Evolutionary conservation across 2,888 invertebrate species (phyloP), one percentile per base, ranked within the genome.

Genomic region (Melipona beecheii): DNA sequence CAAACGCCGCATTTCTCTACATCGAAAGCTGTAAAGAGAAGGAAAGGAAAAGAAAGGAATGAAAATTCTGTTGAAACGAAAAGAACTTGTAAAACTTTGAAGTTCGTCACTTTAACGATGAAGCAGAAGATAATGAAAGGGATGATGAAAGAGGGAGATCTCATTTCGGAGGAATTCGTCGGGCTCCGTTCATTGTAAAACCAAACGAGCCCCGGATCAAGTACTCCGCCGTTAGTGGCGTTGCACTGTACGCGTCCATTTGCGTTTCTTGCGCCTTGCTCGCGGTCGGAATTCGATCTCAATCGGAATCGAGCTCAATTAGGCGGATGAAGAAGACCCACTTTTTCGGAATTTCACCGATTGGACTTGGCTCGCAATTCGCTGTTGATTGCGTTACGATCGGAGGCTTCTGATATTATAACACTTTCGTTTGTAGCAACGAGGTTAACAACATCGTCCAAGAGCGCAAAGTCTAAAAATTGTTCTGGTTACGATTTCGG

Each of bases 131-230:
- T 49, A 71, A 74, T 72, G 31, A 31, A 31, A 31, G 50, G 75
- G 56, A 71, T 54, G 76, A 75, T n/a, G n/a, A n/a, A n/a, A n/a
- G 79, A 83, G 65, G 78, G 72, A 84, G 80, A 86, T 85, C 73
- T 69, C 36, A 77, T 71, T 83, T 74, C 80, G 50, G 54, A 62
- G 43, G 85, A 85, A 89, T 89, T 85, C 77, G 69, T 81, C 65
- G 78, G 68, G 72, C 31, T 82, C 84, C 82, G 77, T 87, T 82
- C 86, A 9, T 43, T 43, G 11, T 43, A 85, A 85, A 86, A 79
- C 84, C 82, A 87, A 87, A 89, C 77, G 76, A 82, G 84, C 43
- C 62, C 36, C 36, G 73, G 83, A 88, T 88, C 87, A 87, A 88
- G 84, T 49, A 31, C 49, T 21, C 65, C 65, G 62, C 15, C 49